A percentile compares a stretch with the other conserved stretches of the same genome.
Conservation (phyloP, 2,888 invertebrate genomes). For the Colostygia pectinataria region DNA sequence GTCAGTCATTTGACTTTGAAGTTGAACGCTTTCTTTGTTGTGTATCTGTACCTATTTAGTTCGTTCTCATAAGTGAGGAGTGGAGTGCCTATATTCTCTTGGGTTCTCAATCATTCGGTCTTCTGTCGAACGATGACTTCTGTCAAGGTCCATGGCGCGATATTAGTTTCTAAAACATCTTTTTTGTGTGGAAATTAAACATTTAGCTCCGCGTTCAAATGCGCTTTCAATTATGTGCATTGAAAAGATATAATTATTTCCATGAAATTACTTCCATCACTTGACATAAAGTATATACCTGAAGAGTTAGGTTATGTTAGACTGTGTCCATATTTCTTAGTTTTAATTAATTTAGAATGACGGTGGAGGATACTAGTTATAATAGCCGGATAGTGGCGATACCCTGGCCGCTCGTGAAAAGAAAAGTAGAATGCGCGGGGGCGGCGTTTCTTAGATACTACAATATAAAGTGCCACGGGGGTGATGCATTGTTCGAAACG, state of each 20-base stretch:
- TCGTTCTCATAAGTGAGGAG: no score
- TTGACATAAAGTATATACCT: conserved; percentile 39
- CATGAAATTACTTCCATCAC: conserved; percentile 17
- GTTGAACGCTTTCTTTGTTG: no score
- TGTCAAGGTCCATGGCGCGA: conserved; percentile 51
- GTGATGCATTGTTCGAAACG: conserved; percentile 68
- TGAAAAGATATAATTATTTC: conserved; percentile 7
- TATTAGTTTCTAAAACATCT: conserved; percentile 45
- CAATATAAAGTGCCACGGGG: conserved; percentile 76
- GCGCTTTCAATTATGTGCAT: conserved; percentile 11
- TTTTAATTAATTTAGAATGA: conserved; percentile 66
- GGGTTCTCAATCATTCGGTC: no score
- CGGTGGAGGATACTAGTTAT: conserved; percentile 59
- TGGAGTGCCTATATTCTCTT: no score
- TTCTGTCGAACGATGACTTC: no score
- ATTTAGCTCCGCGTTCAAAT: conserved; percentile 10
- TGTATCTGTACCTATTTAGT: no score
- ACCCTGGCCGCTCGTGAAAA: conserved; percentile 60
- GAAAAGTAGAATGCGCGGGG: conserved; percentile 79
- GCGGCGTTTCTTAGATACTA: conserved; percentile 76
- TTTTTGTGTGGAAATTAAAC: conserved; percentile 22
- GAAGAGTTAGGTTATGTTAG: conserved; percentile 72
- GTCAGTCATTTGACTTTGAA: no score
- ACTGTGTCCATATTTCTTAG: conserved; percentile 58
- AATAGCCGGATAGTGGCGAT: conserved; percentile 60